These are phyloP conservation scores for Fregata magnificens DNA, from an alignment of 2,113 vertebrate genomes.

Conservation along the genomic window DNA sequence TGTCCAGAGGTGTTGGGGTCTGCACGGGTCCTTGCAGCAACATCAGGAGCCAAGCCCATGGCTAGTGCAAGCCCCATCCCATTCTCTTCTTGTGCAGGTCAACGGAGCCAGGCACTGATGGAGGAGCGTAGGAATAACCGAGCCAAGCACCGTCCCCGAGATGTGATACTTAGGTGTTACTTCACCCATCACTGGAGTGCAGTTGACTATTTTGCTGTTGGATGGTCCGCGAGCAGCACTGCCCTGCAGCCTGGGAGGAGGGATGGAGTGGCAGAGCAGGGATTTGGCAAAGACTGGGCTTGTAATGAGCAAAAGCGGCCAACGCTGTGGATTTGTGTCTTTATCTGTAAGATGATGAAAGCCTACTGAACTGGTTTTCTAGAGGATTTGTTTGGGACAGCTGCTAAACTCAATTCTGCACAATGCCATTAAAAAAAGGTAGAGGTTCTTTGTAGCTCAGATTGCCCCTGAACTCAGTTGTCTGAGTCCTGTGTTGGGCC, in stretches of 20 bases:
- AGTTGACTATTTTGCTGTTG: neutral
- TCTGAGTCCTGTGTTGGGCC: neutral
- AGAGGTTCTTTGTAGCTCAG: neutral
- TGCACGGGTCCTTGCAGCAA: neutral
- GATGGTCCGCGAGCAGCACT: accelerated
- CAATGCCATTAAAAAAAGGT: neutral
- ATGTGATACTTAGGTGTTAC: neutral
- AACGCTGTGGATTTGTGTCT: neutral
- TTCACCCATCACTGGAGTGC: neutral
- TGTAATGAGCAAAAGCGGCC: neutral
- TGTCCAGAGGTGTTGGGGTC: neutral
- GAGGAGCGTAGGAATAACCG: neutral
- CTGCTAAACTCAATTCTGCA: neutral
- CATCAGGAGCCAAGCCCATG: neutral
- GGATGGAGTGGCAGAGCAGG: neutral
- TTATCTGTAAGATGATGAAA: neutral
- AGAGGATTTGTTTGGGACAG: neutral
- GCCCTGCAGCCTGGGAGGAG: neutral
- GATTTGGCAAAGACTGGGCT: neutral
- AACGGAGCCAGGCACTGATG: accelerated
- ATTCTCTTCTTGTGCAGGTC: neutral
- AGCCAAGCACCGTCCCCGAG: neutral
- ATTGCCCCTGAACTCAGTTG: neutral
- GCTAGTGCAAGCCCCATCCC: neutral
- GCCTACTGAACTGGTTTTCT: neutral